Conservation (phyloP, 2,888 invertebrate genomes). For the Artemia sinica region DNA sequence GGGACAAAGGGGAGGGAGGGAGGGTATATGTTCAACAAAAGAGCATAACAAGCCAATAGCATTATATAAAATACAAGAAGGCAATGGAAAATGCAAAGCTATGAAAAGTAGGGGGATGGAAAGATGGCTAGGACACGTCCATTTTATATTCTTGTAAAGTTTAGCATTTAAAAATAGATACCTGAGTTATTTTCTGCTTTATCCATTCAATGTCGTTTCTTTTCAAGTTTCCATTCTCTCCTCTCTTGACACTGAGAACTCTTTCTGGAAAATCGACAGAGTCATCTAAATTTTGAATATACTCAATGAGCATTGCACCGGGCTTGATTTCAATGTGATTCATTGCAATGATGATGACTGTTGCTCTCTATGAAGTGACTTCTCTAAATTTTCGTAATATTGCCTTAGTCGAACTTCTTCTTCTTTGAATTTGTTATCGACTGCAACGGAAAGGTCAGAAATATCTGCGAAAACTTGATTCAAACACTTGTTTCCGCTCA, state of each 20-base stretch:
- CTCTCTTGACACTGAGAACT: neutral
- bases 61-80: too few relatives aligned
- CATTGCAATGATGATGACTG: neutral
- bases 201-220: conserved; percentile 47
- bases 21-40: too few relatives aligned
- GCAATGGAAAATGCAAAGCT: too few relatives aligned
- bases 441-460: conserved; percentile 51
- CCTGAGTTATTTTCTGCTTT: conserved; percentile 37
- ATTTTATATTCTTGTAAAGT: neutral
- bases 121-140: too few relatives aligned
- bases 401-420: conserved; percentile 58
- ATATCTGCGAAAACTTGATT: conserved; percentile 58
- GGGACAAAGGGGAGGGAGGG: too few relatives aligned
- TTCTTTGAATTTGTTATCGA: conserved; percentile 56
- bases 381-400: conserved; percentile 54
- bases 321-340: neutral
- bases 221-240: conserved; percentile 29
- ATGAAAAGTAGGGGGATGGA: too few relatives aligned
- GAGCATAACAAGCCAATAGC: too few relatives aligned
- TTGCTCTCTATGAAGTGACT: conserved; percentile 27
- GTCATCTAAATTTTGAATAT: neutral
- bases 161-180: conserved; percentile 30
- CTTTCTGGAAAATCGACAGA: neutral
- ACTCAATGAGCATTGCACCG: neutral
- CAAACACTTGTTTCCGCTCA: conserved; percentile 41